These are phyloP conservation scores for Coenonympha arcania DNA, from an alignment of 2,888 invertebrate species.

Conservation along the genomic window DNA sequence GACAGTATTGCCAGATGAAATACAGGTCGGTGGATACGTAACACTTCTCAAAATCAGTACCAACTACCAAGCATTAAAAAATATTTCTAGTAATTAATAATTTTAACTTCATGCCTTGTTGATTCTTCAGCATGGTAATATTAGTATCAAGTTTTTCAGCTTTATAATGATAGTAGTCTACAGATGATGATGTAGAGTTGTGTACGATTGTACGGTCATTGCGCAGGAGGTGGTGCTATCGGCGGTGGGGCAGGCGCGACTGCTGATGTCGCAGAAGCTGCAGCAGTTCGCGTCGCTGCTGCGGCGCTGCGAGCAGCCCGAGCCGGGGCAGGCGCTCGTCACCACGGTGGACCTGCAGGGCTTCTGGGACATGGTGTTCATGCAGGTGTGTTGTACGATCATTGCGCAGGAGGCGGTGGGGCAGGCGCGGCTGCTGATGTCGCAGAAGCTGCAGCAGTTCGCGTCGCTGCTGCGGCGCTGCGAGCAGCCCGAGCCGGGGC, in stretches of 20 bases:
- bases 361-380: no score
- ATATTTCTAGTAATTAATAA: no score
- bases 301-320: constrained; percentile 51
- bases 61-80: neutral
- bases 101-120: no score
- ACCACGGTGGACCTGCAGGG: constrained; percentile 80
- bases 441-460: constrained; percentile 86
- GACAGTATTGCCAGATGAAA: constrained; percentile 62
- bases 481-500: constrained; percentile 52
- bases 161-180: no score
- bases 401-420: constrained; percentile 77
- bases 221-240: constrained; percentile 76
- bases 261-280: constrained; percentile 84
- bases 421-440: constrained; percentile 82
- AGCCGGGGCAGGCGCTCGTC: constrained; percentile 65
- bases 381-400: no score
- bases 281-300: constrained; percentile 80
- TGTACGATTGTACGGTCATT: no score
- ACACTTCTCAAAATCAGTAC: no score
- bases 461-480: constrained; percentile 69
- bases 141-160: no score
- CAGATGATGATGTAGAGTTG: no score
- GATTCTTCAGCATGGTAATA: no score
- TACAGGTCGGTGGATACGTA: constrained; percentile 52
- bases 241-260: constrained; percentile 84